Conservation (phyloP, 1,140 invertebrate species). For the Hermetia illucens region DNA sequence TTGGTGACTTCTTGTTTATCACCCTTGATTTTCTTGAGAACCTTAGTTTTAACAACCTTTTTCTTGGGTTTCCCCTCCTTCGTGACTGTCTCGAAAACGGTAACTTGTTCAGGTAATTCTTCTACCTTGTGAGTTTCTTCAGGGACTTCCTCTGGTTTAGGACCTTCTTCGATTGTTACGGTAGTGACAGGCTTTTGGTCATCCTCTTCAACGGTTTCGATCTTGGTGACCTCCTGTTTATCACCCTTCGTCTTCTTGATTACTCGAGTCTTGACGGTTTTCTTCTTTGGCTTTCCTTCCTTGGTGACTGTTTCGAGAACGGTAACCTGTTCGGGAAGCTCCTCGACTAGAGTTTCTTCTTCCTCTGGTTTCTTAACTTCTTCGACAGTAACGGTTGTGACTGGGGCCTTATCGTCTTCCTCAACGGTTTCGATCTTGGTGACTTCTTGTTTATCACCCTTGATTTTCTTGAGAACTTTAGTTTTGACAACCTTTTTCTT, state of each 20-base stretch:
- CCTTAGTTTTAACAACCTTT: slow-evolving; percentile 12
- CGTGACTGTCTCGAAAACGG: slow-evolving; percentile 18
- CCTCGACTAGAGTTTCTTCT: slow-evolving; percentile 6
- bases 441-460: slow-evolving; percentile 21
- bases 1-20: slow-evolving; percentile 13
- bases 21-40: slow-evolving; percentile 10
- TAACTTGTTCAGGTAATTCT: slow-evolving; percentile 18
- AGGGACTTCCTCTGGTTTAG: slow-evolving; percentile 7
- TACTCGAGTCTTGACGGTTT: slow-evolving; percentile 26
- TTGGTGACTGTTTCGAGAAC: slow-evolving; percentile 11
- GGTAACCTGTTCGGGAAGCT: slow-evolving; percentile 11
- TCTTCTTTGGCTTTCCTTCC: slow-evolving; percentile 19
- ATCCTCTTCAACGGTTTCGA: slow-evolving; percentile 23
- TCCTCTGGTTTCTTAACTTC: slow-evolving; percentile 7
- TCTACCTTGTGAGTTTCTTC: slow-evolving; percentile 11
- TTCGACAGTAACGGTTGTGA: slow-evolving; percentile 19
- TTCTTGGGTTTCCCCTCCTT: slow-evolving; percentile 14
- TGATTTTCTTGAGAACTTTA: slow-evolving; percentile 18
- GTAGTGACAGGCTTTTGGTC: slow-evolving; percentile 20
- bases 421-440: slow-evolving; percentile 27
- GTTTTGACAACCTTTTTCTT: slow-evolving; percentile 13
- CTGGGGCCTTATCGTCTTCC: slow-evolving; percentile 25
- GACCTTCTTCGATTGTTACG: slow-evolving; percentile 13
- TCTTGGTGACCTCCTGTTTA: slow-evolving; percentile 24
- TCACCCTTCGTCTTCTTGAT: slow-evolving; percentile 21